Conservation (phyloP, 2,113 vertebrate species). For the Odontesthes bonariensis region DNA sequence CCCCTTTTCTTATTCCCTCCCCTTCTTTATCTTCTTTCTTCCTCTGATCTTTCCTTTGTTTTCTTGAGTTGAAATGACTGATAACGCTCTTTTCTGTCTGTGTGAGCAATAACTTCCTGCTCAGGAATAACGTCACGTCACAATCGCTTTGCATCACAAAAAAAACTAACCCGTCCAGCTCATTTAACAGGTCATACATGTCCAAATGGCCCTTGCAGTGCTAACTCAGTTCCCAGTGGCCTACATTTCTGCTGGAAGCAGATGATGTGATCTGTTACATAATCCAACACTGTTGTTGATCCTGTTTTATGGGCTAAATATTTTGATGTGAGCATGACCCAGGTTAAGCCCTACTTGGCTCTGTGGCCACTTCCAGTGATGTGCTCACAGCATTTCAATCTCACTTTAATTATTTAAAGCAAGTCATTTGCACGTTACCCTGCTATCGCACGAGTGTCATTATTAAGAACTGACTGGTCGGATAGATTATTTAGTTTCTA, state of each 20-base stretch:
- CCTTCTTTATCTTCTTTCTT: not conserved
- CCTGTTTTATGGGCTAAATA: slow-evolving; percentile 39
- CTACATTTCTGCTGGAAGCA: slow-evolving; percentile 43
- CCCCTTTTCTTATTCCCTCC: not conserved
- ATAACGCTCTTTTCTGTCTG: not conserved
- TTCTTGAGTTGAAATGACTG: not conserved
- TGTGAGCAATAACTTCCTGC: not conserved
- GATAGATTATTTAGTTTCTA: not conserved
- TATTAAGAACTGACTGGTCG: not conserved
- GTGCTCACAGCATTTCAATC: slow-evolving; percentile 2
- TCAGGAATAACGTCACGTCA: not conserved
- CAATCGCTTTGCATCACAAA: not conserved
- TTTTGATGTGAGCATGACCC: slow-evolving; percentile 21
- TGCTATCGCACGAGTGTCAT: not conserved
- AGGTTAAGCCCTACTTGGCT: not conserved
- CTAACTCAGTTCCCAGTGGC: slow-evolving; percentile 9
- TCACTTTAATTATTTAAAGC: not conserved
- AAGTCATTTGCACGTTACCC: not conserved
- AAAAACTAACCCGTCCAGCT: not conserved
- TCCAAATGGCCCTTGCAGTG: not conserved
- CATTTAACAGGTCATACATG: slow-evolving; percentile 12
- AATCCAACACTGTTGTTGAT: slow-evolving; percentile 17
- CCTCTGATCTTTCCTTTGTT: not conserved
- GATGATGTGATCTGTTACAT: slow-evolving; percentile 48
- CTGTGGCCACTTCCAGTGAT: not conserved